Evolutionary conservation across 2,113 vertebrate species (phyloP).

Genomic region (Clarias gariepinus): DNA sequence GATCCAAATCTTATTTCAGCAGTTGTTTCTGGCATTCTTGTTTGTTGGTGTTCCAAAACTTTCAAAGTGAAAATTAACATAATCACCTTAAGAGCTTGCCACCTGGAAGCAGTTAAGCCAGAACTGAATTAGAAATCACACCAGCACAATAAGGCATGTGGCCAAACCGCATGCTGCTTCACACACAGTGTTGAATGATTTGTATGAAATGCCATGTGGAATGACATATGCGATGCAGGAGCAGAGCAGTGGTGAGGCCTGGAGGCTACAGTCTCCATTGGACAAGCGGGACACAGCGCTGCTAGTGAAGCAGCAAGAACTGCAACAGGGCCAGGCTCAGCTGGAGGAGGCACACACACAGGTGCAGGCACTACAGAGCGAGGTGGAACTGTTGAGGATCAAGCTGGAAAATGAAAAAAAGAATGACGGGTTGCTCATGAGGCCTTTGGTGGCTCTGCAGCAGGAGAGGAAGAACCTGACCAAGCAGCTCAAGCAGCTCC

Average conservation of each 20-base stretch:
- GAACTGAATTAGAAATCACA: neutral
- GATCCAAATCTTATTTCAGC: neutral
- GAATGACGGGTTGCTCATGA: conserved; percentile 64
- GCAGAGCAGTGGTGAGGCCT: conserved; percentile 61
- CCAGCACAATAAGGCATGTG: neutral
- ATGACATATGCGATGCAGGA: conserved; percentile 52
- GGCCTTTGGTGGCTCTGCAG: conserved; percentile 66
- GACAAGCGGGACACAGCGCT: conserved; percentile 68
- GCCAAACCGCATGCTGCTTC: neutral
- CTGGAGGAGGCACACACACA: conserved; percentile 59
- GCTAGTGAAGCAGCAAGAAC: conserved; percentile 63
- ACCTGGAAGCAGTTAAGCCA: conserved; percentile 8
- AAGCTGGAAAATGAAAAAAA: conserved; percentile 70
- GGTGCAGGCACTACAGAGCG: conserved; percentile 64
- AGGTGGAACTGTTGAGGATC: conserved; percentile 67
- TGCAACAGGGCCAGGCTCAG: conserved; percentile 52
- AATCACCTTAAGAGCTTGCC: neutral
- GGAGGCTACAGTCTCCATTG: conserved; percentile 62
- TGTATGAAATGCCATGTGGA: neutral
- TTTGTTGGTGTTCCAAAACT: neutral
- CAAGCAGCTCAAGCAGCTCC: conserved; percentile 70
- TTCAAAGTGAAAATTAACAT: neutral
- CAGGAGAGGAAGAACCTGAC: conserved; percentile 74
- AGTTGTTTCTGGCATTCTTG: neutral
- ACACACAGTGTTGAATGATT: neutral